A percentile compares a stretch with the other conserved stretches of the same genome.
Evolutionary conservation across 2,113 vertebrate genomes (phyloP).

Genomic region (Hippocampus barbouri): DNA sequence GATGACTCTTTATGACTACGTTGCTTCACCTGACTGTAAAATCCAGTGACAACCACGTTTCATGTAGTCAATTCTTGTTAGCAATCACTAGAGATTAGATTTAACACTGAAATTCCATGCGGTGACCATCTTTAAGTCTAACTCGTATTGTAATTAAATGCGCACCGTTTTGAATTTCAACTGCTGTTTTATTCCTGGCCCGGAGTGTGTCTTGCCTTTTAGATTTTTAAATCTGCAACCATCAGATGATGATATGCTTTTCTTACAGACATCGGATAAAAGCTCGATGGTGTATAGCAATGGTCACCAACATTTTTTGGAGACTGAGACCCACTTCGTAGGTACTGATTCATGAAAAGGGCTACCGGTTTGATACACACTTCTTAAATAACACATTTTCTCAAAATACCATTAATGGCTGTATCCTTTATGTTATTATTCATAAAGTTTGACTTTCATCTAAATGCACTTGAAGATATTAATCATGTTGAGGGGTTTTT

Average conservation of each 20-base stretch:
- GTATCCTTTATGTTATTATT: too few species aligned
- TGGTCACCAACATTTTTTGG: not conserved
- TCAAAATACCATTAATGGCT: too few species aligned
- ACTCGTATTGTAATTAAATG: not conserved
- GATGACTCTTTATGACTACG: not conserved
- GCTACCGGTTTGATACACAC: too few species aligned
- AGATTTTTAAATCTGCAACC: not conserved
- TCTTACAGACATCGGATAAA: not conserved
- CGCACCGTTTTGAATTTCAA: not conserved
- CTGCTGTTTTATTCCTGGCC: not conserved
- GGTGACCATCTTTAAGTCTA: not conserved
- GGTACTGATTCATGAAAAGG: too few species aligned
- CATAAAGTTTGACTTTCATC: too few species aligned
- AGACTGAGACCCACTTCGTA: too few species aligned
- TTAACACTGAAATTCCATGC: not conserved
- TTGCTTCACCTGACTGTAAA: slow-evolving; percentile 15
- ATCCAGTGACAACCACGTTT: not conserved
- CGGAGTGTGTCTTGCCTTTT: not conserved
- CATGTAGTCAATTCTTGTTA: not conserved
- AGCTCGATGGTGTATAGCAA: not conserved
- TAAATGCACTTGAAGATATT: too few species aligned
- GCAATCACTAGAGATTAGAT: not conserved
- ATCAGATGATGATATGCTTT: not conserved
- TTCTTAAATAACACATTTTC: too few species aligned
- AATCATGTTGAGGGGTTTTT: too few species aligned